A percentile compares a stretch with the other conserved stretches of the same genome.
phyloP scores from a whole-genome alignment of 2,888 invertebrate genomes.

The Drosophila eohydei region DNA sequence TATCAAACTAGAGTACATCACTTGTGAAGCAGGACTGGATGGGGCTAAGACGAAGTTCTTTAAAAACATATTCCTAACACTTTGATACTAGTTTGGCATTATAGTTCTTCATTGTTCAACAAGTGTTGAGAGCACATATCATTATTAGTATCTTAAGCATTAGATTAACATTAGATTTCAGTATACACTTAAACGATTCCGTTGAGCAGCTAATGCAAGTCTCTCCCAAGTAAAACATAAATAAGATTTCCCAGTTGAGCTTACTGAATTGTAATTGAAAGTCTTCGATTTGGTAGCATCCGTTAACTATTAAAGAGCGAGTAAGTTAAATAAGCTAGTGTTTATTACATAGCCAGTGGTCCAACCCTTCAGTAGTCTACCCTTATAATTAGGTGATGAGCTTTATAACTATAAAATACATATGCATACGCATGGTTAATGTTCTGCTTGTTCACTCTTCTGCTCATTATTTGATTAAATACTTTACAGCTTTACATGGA shows the following conservation, averaged over 20 bases:
- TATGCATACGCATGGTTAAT: neutral
- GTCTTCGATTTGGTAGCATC: neutral
- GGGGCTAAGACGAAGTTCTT: neutral
- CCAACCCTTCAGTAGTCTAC: neutral
- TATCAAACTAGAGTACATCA: slow-evolving; percentile 21
- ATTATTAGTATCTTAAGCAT: neutral
- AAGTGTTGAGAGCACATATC: neutral
- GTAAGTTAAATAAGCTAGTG: neutral
- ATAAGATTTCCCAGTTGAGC: neutral
- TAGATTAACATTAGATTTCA: neutral
- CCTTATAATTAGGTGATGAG: neutral
- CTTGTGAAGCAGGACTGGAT: neutral
- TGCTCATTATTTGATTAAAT: slow-evolving; percentile 1
- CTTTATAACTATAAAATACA: neutral
- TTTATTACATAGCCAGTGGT: neutral
- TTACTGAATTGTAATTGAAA: neutral
- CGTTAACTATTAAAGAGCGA: neutral
- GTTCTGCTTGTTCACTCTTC: neutral
- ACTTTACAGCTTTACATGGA: slow-evolving; percentile 18
- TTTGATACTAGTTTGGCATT: neutral
- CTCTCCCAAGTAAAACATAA: neutral
- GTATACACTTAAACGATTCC: too few species aligned
- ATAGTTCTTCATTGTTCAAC: neutral
- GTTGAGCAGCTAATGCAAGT: neutral
- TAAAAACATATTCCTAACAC: neutral